Evolutionary conservation across 2,888 invertebrate species (phyloP).

Genomic region (Cheilosia grossa): DNA sequence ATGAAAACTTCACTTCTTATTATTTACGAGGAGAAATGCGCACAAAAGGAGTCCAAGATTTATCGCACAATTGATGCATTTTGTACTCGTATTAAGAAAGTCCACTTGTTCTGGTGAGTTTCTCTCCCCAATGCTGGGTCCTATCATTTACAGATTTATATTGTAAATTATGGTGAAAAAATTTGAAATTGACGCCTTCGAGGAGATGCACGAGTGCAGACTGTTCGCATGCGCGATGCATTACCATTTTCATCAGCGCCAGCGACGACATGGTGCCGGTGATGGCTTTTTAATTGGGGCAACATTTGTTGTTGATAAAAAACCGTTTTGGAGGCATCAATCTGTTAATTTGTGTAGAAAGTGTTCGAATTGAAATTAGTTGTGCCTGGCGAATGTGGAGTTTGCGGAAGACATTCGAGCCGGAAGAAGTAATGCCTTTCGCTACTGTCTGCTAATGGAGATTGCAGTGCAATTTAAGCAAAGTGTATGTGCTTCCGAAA

Average conservation of each 20-base stretch:
- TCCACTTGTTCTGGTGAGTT: conserved; percentile 36
- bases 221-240: conserved; percentile 10
- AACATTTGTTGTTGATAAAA: conserved; percentile 68
- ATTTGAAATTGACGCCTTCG: conserved; percentile 42
- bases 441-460: conserved; percentile 3
- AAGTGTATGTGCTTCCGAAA: too few relatives aligned
- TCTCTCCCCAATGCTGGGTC: background rate
- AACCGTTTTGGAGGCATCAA: conserved; percentile 44
- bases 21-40: conserved; percentile 71
- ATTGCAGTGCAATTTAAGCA: conserved; percentile 26
- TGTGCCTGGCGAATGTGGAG: conserved; percentile 3
- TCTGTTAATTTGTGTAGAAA: conserved; percentile 59
- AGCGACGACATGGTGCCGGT: conserved; percentile 13
- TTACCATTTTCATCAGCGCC: background rate
- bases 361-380: conserved; percentile 48
- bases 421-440: conserved; percentile 42
- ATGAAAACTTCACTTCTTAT: conserved; percentile 19
- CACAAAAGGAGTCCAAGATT: conserved; percentile 41
- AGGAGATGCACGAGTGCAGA: background rate
- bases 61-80: conserved; percentile 59
- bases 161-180: conserved; percentile 57
- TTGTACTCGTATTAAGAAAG: conserved; percentile 42
- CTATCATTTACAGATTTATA: conserved; percentile 58
- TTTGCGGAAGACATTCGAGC: conserved; percentile 58
- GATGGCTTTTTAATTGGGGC: conserved; percentile 68